A percentile compares a stretch with the other conserved stretches of the same genome.
Conservation (phyloP, 2,797 vertebrate genomes). For the Paedocypris micromegethes region DNA sequence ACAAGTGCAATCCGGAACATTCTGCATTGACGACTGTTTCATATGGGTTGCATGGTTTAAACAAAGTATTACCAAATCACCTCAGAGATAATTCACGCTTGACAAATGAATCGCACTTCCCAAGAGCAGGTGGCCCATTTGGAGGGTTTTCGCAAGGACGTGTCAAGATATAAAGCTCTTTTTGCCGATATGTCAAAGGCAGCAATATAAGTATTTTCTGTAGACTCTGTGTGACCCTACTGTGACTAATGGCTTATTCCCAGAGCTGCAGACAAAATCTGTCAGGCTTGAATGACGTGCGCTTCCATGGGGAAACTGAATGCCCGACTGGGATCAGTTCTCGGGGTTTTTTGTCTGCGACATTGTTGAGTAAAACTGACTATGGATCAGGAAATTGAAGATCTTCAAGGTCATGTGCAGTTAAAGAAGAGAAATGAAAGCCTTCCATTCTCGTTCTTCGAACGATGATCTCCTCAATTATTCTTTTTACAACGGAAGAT, state of each 20-base stretch:
- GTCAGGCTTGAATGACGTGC: constrained; percentile 29
- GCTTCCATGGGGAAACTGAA: constrained; percentile 10
- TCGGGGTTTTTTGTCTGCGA: constrained; percentile 15
- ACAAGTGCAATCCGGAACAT: not conserved
- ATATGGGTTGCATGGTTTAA: not conserved
- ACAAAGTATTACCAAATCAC: constrained; percentile 11
- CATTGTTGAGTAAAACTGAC: constrained; percentile 19
- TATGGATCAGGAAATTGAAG: constrained; percentile 6
- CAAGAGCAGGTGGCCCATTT: constrained; percentile 14
- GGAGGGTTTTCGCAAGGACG: constrained; percentile 17
- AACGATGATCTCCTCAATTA: constrained; percentile 1
- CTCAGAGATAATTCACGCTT: constrained; percentile 4
- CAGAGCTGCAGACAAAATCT: constrained; percentile 27
- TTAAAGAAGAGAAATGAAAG: constrained; percentile 9
- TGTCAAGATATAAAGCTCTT: constrained; percentile 14
- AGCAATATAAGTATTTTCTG: constrained; percentile 12
- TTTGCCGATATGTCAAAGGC: constrained; percentile 20
- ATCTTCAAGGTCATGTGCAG: constrained; percentile 21
- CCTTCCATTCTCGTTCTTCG: not conserved
- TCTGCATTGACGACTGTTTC: not conserved
- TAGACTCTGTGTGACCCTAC: constrained; percentile 3
- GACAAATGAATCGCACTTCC: constrained; percentile 12
- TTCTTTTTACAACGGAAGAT: constrained; percentile 1
- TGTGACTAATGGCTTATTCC: constrained; percentile 36
- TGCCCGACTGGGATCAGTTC: not conserved